A percentile compares a stretch with the other conserved stretches of the same genome.
These are phyloP conservation scores for Alethe diademata DNA, from an alignment of 2,113 vertebrate genomes.

Conservation along the genomic window DNA sequence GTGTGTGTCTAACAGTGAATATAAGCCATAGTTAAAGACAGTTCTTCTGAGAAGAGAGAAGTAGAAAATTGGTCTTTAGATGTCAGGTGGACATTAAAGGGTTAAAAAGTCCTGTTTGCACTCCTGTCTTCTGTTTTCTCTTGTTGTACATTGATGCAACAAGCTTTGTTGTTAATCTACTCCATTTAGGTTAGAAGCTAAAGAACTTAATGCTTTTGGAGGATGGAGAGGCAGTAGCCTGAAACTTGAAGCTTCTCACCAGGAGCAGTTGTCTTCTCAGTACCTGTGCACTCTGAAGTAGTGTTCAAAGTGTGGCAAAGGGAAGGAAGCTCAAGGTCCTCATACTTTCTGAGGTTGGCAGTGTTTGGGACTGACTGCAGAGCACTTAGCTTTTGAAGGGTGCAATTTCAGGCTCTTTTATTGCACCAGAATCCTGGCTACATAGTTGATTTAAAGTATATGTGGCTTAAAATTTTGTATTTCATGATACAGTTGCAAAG, in stretches of 20 bases:
- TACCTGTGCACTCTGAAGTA: not conserved
- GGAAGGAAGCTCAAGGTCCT: not conserved
- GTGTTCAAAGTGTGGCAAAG: not conserved
- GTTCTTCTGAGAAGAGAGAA: not conserved
- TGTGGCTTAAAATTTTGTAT: not conserved
- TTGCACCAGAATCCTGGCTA: not conserved
- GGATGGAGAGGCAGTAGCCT: not conserved
- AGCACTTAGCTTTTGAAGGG: not conserved
- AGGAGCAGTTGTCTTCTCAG: not conserved
- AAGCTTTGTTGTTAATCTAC: not conserved
- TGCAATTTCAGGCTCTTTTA: not conserved
- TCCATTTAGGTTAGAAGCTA: not conserved
- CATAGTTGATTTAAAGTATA: not conserved
- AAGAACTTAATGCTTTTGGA: not conserved
- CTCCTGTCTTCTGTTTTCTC: not conserved
- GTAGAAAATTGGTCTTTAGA: not conserved
- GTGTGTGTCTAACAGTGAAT: not conserved
- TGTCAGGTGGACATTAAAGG: not conserved
- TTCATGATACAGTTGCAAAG: not conserved
- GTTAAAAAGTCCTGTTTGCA: not conserved
- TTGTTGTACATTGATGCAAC: not conserved
- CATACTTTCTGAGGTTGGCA: not conserved
- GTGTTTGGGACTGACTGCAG: not conserved
- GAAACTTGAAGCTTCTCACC: not conserved
- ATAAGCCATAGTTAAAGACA: not conserved